Base-by-base conservation (phyloP, 2,797 vertebrate genomes). In the Ibycter americanus region DNA sequence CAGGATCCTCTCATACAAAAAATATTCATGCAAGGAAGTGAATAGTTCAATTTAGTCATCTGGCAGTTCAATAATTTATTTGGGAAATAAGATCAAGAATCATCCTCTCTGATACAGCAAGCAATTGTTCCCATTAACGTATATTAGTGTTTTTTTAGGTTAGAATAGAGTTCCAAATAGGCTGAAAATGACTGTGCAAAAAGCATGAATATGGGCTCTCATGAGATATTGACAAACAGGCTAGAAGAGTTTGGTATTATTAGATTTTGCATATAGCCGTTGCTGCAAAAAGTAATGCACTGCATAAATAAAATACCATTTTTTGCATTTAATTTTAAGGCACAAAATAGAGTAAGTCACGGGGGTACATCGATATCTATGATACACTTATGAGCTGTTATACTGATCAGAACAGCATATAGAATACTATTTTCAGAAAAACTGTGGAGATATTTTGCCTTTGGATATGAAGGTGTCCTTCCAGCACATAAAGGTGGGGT, bases 141-240 rank as follows among this genome's bases (percentile, higher is more conserved):
- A 94, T 89, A 97, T 97, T 96, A 97, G 40, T 88, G 95, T 88
- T 94, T 97, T 92, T 96, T 96, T 91, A 79, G 81, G 96, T 95
- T 62, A 72, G 71, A 91, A 44, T 38, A 40, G 79, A 83, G 85
- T 94, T 96, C 88, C 63, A 97, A 97, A 95, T 89, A 79, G 74
- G 58, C 58, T 90, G 91, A 85, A 97, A 97, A 97, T 96, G 80
- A 83, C 55, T 86, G 63, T 88, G 96, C 72, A 83, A 56, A 56
- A 83, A 89, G 90, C 47, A 32, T 12, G 29, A 83, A 95, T 96
- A 97, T 93, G 83, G 95, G 87, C 86, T 86, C 58, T 58, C 26
- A 44, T 79, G 76, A 96, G 84, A 38, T 91, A 96, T 76, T 95
- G 93, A 95, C 89, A 95, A 96, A 72, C 74, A 78, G 89, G 31